phyloP scores from a whole-genome alignment of 1,140 invertebrate genomes.

The Diachasma alloeum region DNA sequence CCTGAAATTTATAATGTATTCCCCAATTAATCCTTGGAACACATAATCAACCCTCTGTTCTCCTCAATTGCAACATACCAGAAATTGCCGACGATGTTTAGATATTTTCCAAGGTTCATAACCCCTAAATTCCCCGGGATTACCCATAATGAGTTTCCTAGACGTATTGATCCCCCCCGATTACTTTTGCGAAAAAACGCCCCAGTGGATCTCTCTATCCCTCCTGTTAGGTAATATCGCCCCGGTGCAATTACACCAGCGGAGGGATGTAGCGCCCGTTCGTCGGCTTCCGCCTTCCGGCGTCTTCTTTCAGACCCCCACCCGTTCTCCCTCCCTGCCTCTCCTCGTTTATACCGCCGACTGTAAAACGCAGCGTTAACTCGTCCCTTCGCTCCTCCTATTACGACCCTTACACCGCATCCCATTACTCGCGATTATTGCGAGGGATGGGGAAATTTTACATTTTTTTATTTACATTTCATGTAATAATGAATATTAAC shows the following conservation, averaged over 20 bases:
- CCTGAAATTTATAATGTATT: no score
- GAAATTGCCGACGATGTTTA: neutral
- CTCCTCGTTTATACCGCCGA: neutral
- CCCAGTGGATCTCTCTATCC: neutral
- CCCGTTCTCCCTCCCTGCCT: neutral
- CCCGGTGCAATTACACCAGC: constrained; percentile 1
- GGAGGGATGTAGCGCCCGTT: neutral
- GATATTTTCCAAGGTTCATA: neutral
- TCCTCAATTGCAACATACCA: no score
- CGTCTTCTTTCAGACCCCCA: neutral
- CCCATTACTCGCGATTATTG: neutral
- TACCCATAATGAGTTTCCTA: neutral
- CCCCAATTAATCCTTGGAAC: no score
- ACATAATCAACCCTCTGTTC: no score
- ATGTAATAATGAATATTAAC: neutral
- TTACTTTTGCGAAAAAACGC: neutral
- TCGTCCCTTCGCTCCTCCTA: neutral
- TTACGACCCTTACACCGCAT: neutral
- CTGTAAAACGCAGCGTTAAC: neutral
- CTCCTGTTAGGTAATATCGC: neutral
- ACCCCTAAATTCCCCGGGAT: neutral
- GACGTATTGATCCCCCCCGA: neutral
- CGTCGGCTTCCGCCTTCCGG: neutral
- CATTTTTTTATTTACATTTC: neutral
- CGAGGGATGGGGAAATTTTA: neutral